A percentile compares a stretch with the other conserved stretches of the same genome.
Conservation (phyloP, 2,888 invertebrate species). For the Drosophila fungiperda region DNA sequence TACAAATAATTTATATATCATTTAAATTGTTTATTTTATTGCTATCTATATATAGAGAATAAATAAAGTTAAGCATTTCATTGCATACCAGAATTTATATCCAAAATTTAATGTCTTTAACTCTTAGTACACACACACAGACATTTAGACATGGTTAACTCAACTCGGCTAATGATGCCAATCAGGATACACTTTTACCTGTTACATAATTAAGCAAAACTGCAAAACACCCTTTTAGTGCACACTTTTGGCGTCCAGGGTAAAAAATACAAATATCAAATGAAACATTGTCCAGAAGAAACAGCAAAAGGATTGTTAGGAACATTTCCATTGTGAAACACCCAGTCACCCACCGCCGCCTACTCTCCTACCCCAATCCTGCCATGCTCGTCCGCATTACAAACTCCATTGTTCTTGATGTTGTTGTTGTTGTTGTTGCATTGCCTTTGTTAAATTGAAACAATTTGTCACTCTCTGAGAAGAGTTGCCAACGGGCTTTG, state of each 20-base stretch:
- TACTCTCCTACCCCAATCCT: conserved; percentile 2
- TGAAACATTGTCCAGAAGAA: conserved; percentile 39
- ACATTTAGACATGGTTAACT: background rate
- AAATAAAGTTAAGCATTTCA: background rate
- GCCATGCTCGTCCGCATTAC: conserved; percentile 14
- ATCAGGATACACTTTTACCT: background rate
- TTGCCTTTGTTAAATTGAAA: conserved; percentile 79
- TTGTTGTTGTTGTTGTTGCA: conserved; percentile 38
- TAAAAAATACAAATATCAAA: background rate
- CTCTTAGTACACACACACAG: background rate
- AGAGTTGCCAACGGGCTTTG: conserved; percentile 65
- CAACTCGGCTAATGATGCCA: background rate
- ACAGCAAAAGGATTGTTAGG: conserved; percentile 64
- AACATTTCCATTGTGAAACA: conserved; percentile 52
- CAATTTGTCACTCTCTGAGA: conserved; percentile 77
- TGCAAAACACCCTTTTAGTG: background rate
- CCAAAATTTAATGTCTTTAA: background rate
- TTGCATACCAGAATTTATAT: background rate
- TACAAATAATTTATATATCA: background rate
- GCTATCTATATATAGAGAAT: background rate
- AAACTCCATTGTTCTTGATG: conserved; percentile 44
- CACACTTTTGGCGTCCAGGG: background rate
- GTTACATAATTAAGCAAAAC: background rate
- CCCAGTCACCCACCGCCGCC: background rate
- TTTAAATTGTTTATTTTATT: background rate